Evolutionary conservation across 2,113 vertebrate species (phyloP), one percentile per base, ranked within the genome.

Genomic region (Tenrec ecaudatus): DNA sequence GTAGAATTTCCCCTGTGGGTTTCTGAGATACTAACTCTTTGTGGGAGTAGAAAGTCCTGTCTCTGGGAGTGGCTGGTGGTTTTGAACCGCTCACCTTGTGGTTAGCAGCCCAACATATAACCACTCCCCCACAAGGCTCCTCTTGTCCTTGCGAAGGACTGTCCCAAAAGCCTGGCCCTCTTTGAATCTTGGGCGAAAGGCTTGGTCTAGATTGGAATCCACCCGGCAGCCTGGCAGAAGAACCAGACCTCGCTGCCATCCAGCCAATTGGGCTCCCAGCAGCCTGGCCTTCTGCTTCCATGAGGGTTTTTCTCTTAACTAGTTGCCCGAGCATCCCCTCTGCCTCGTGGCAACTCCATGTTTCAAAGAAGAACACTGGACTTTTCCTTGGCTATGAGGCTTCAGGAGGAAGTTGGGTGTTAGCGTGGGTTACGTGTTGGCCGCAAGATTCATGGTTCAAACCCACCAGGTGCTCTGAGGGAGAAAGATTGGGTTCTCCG

Each of bases 101-200:
- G 47, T 53, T 14, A 53, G 47, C 47, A 53, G 47, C 47, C 47
- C 47, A 53, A 53, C 47, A 53, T 10, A 53, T 53, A 53, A 53
- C 47, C 47, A 53, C 47, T 53, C 47, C 11, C 6, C 47, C 47
- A 53, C 47, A 10, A 53, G 47, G 12, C 47, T 53, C 47, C 60
- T 12, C 17, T 62, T 62, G 60, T 22, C 60, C 60, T 62, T 8
- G 71, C 29, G 15, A 62, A 38, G 22, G 33, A 8, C 53, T 40
- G 62, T 31, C 36, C 22, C 0, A 25, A 3, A 5, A 29, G 66
- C 38, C 66, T 0, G 0, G 23, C 40, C 33, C 86, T 33, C 19
- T 0, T 0, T 6, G 43, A 2, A 2, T 16, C 1, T 23, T 3
- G n/a, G 38, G 71, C 33, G 9, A 36, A 36, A 10, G 17, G 17